Evolutionary conservation across 2,797 vertebrate species (phyloP), one percentile per base, ranked within the genome.

Genomic region (Onychomys leucogaster): DNA sequence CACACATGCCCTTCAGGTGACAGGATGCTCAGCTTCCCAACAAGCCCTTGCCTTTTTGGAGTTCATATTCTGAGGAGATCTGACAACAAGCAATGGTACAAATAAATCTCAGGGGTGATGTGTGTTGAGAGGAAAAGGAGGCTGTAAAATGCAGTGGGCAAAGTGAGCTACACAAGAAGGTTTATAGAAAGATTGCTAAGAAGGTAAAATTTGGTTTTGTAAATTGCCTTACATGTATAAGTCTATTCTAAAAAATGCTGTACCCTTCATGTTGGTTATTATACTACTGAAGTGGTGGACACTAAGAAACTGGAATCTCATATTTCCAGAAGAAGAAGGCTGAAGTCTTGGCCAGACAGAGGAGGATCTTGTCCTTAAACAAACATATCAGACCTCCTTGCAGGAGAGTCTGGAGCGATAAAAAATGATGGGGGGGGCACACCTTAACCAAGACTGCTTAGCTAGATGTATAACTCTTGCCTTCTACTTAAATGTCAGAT

Each of bases 51-150:
- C 59, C 59, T 0, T 84, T 13, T 29, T 37, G 46, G 37, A 84
- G 16, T 2, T 91, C 29, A 46, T 0, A 27, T 0, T 27, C n/a
- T 23, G 2, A 1, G 52, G 34, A n/a, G 29, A 7, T 21, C 32
- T 89, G 37, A 46, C 11, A 63, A 52, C 8, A 49, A 41, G 76
- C 1, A 75, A 71, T 46, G 1, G 4, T 61, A 4, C 2, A 46
- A 71, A 63, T 49, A 73, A 81, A 84, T 85, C 16, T 75, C 77
- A 67, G 12, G n/a, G 19, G 3, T 13, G 32, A 81, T 19, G 34
- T 46, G 5, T 29, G 2, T 3, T 67, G 14, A 37, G 4, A 29
- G 61, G 10, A 77, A 92, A 81, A 52, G 29, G 34, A 87, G 21
- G 32, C 27, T 57, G 10, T 23, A 27, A 84, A 37, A 82, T 46